Conservation (phyloP, 2,888 invertebrate species). For the Encarsia formosa region DNA sequence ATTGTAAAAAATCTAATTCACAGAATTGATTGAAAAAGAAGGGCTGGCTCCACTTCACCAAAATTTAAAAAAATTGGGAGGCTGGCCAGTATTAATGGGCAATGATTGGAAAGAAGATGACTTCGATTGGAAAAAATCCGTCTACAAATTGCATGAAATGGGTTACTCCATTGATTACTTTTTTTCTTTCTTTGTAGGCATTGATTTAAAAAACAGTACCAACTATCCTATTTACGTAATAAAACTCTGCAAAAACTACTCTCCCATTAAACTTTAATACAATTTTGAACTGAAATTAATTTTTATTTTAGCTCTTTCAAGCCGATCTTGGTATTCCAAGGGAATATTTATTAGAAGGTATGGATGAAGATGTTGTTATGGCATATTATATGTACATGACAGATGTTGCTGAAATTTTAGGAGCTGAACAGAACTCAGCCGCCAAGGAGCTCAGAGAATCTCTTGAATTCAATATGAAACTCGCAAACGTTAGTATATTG, state of each 20-base stretch:
- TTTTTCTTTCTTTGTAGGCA: slow-evolving; percentile 83
- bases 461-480: slow-evolving; percentile 79
- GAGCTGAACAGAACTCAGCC: slow-evolving; percentile 69
- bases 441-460: slow-evolving; percentile 71
- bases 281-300: neutral
- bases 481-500: slow-evolving; percentile 77
- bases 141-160: slow-evolving; percentile 72
- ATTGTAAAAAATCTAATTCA: slow-evolving; percentile 13
- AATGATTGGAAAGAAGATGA: slow-evolving; percentile 65
- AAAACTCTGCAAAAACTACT: slow-evolving; percentile 18
- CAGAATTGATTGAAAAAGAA: slow-evolving; percentile 76
- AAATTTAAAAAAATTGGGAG: slow-evolving; percentile 75
- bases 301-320: slow-evolving; percentile 72
- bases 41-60: slow-evolving; percentile 70
- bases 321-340: slow-evolving; percentile 78
- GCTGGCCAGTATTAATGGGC: slow-evolving; percentile 87
- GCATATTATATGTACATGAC: slow-evolving; percentile 86
- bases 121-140: slow-evolving; percentile 79
- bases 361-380: slow-evolving; percentile 77
- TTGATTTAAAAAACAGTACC: slow-evolving; percentile 85
- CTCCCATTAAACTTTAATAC: neutral
- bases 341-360: slow-evolving; percentile 79
- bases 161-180: slow-evolving; percentile 89
- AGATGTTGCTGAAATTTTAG: slow-evolving; percentile 79
- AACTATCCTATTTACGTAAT: slow-evolving; percentile 80